phyloP scores from a whole-genome alignment of 2,113 vertebrate genomes.

The Heloderma charlesbogerti region DNA sequence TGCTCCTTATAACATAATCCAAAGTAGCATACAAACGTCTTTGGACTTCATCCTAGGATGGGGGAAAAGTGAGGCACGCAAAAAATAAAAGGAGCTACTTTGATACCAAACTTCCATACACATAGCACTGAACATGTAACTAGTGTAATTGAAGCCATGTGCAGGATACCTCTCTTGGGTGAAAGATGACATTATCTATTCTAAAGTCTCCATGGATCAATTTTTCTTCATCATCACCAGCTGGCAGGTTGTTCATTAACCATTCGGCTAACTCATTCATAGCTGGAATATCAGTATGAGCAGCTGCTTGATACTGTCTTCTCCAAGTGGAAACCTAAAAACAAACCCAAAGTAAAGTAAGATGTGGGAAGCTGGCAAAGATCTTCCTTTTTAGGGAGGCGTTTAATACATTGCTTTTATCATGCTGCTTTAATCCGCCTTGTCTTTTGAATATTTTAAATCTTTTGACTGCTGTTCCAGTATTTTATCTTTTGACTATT shows the following conservation, averaged over 20 bases:
- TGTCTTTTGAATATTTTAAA: not conserved
- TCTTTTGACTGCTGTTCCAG: not conserved
- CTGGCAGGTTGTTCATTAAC: slow-evolving; percentile 87
- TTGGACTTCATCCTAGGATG: too few species aligned
- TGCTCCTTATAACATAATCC: not conserved
- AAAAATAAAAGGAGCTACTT: not conserved
- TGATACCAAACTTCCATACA: not conserved
- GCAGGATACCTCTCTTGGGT: slow-evolving; percentile 86
- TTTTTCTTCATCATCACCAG: slow-evolving; percentile 80
- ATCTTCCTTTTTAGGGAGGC: not conserved
- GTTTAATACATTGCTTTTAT: not conserved
- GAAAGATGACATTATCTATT: slow-evolving; percentile 92
- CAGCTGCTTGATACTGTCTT: slow-evolving; percentile 88
- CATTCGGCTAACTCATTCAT: slow-evolving; percentile 88
- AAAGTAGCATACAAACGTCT: not conserved
- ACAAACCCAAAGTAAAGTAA: not conserved
- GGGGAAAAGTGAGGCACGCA: not conserved
- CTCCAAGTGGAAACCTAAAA: slow-evolving; percentile 90
- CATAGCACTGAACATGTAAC: not conserved
- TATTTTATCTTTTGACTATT: not conserved
- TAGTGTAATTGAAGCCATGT: not conserved
- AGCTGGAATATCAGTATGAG: slow-evolving; percentile 84
- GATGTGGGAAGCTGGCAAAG: not conserved
- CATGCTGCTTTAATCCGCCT: too few species aligned
- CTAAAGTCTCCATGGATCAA: slow-evolving; percentile 93